These are phyloP conservation scores for Herminia tarsipennalis DNA, from an alignment of 2,888 invertebrate genomes.

Conservation along the genomic window DNA sequence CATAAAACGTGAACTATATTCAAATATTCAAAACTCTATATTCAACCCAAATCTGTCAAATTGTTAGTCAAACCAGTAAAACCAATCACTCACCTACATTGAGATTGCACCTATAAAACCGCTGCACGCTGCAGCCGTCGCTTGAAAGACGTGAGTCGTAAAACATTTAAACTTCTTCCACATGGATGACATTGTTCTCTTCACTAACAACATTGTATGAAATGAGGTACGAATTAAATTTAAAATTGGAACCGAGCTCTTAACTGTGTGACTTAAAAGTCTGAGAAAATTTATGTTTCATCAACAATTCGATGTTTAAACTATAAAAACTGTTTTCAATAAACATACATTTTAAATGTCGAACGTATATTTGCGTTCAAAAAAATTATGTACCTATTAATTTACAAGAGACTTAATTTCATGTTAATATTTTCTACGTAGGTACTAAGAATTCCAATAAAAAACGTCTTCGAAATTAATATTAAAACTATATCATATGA, in stretches of 20 bases:
- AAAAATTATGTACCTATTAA: too few relatives aligned
- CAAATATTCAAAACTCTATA: constrained; percentile 12
- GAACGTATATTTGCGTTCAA: too few relatives aligned
- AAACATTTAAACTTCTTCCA: constrained; percentile 1
- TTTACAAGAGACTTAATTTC: too few relatives aligned
- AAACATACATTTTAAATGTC: too few relatives aligned
- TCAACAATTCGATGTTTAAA: too few relatives aligned
- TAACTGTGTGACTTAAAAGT: too few relatives aligned
- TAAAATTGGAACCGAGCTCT: too few relatives aligned
- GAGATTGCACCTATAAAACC: background rate
- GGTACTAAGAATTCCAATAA: too few relatives aligned
- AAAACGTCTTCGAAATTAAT: constrained; percentile 27
- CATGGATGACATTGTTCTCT: background rate
- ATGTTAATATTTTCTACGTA: background rate
- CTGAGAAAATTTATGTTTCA: too few relatives aligned
- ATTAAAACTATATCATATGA: constrained; percentile 22
- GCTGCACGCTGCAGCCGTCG: too few relatives aligned
- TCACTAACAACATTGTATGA: background rate
- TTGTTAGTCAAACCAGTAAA: constrained; percentile 3
- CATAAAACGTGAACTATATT: too few relatives aligned
- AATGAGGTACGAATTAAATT: background rate
- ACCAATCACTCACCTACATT: constrained; percentile 3
- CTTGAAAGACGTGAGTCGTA: constrained; percentile 1
- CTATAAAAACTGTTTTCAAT: too few relatives aligned
- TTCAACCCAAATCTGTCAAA: constrained; percentile 2